Base-by-base conservation (phyloP, 2,888 invertebrate species). In the Caenorhabditis wallacei region DNA sequence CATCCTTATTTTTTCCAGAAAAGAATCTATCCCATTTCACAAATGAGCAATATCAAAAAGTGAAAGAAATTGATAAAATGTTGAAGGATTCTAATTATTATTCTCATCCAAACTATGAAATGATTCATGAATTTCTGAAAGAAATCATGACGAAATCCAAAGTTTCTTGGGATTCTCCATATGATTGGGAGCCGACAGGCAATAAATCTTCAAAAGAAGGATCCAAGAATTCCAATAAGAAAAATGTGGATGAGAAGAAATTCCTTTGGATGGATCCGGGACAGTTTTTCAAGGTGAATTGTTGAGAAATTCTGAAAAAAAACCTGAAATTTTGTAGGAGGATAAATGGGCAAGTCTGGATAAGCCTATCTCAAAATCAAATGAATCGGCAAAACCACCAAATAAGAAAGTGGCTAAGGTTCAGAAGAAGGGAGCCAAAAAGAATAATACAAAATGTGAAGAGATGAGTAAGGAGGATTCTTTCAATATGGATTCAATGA, bases 41-140 rank as follows among this genome's bases (percentile, higher is more conserved):
- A 3, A 11, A 24, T 5, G 56, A 56, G 10, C 40, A 46, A n/a
- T 10, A 43, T 20, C 43, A 56, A 16, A 5, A 13, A 4, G 5
- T 70, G 16, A 48, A 20, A 0, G 70, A 57, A 5, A 70, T 70
- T 46, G 59, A 70, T 16, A 57, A 57, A 22, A 70, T 59, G 57
- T 48, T 70, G 8, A 46, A 59, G 2, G 35, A 20, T 1, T 48
- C 46, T 10, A 11, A 70, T 20, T 70, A 57, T 30, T 70, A 70
- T 46, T 16, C 37, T 26, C 35, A 35, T 48, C 70, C 70, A 2
- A 59, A 70, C 37, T 70, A 70, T 46, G 57, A 70, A n/a, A 2
- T 70, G 30, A 35, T 70, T 16, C 18, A 70, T 26, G 30, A 30
- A 1, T 70, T 70, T 35, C 20, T 70, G 26, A 43, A 46, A 8